Evolutionary conservation across 2,797 vertebrate genomes (phyloP).

Genomic region (Sibirionetta formosa): DNA sequence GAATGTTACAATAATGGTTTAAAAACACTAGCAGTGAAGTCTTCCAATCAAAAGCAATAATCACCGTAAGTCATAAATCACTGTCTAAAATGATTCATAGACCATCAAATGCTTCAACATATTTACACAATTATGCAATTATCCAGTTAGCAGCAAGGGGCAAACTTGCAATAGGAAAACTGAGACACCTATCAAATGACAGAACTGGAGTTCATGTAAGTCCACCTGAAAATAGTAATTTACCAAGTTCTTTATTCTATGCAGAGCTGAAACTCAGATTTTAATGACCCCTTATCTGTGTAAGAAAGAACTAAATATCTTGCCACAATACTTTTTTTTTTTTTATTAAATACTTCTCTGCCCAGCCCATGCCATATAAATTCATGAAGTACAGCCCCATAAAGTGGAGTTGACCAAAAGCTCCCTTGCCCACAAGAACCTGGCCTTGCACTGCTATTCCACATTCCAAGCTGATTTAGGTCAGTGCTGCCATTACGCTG

Average conservation of each 20-base stretch:
- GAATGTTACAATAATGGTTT: neutral
- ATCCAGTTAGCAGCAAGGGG: neutral
- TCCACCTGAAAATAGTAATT: neutral
- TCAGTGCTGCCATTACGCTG: neutral
- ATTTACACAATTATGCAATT: neutral
- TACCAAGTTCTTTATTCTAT: neutral
- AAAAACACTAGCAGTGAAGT: neutral
- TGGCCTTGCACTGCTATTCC: neutral
- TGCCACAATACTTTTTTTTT: neutral
- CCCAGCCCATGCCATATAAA: neutral
- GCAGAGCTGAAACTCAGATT: fast-evolving
- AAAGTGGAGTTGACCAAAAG: neutral
- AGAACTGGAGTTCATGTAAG: neutral
- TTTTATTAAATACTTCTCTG: neutral
- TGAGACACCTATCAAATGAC: neutral
- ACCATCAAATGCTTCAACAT: neutral
- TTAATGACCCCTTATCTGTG: neutral
- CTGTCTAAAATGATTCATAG: neutral
- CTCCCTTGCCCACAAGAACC: neutral
- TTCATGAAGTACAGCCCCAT: neutral
- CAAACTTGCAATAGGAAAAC: neutral
- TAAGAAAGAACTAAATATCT: neutral
- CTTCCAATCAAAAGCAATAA: neutral
- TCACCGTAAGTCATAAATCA: neutral
- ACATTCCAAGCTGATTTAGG: neutral